Evolutionary conservation across 1,140 invertebrate species (phyloP).

Genomic region (Euwallacea fornicatus): DNA sequence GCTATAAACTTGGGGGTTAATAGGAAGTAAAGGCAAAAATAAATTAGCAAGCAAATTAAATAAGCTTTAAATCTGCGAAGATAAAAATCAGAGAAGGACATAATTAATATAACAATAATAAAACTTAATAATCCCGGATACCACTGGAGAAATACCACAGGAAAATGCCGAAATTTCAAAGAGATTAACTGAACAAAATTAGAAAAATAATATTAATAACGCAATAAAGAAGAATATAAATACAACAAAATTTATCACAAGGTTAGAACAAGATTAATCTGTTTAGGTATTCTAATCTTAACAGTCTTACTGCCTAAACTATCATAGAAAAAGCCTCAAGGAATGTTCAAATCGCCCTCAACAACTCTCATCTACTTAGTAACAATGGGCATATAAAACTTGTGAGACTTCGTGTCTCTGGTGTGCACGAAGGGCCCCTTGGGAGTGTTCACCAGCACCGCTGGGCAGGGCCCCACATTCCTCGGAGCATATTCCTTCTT

Average conservation of each 20-base stretch:
- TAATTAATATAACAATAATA: constrained; percentile 21
- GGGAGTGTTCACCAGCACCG: constrained; percentile 70
- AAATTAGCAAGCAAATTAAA: neutral
- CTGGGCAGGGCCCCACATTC: constrained; percentile 75
- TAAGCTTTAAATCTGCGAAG: neutral
- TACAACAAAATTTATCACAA: constrained; percentile 45
- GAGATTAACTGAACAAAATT: constrained; percentile 24
- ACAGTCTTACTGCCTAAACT: constrained; percentile 32
- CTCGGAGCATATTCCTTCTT: constrained; percentile 73
- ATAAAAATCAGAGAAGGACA: constrained; percentile 19
- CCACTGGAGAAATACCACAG: constrained; percentile 4
- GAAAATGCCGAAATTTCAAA: constrained; percentile 18
- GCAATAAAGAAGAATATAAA: constrained; percentile 32
- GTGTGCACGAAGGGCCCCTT: constrained; percentile 78
- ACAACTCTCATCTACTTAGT: constrained; percentile 28
- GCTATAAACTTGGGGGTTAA: constrained; percentile 19
- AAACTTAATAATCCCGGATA: constrained; percentile 40
- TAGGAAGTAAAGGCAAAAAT: neutral
- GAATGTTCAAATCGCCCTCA: neutral
- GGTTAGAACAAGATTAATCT: constrained; percentile 41
- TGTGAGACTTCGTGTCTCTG: constrained; percentile 77
- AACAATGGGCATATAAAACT: constrained; percentile 72
- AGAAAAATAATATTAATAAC: constrained; percentile 27
- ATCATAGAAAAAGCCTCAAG: neutral
- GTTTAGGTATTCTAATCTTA: constrained; percentile 11